Evolutionary conservation across 2,888 invertebrate species (phyloP), one percentile per base, ranked within the genome.

Genomic region (Orgyia antiqua): DNA sequence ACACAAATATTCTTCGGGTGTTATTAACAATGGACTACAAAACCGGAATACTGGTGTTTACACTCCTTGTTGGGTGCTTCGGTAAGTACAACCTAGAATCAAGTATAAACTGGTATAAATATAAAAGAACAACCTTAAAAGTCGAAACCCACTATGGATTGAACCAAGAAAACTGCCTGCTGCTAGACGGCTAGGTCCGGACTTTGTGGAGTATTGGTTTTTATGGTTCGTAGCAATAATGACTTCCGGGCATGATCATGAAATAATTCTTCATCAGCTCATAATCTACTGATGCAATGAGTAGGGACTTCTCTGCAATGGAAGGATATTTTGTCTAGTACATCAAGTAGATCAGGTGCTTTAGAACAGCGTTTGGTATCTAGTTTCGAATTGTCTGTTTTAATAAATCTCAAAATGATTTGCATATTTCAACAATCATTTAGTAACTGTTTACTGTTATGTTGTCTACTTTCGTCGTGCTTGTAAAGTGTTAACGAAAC

Each of bases 1-100:
- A 11, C n/a, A 24, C n/a, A 24, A 13, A 41, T 19, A 31, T 11
- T 36, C 26, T 42, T 37, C 29, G 47, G 42, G 41, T 27, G 40
- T 23, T 20, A 9, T 42, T 23, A 11, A 49, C 38, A 2, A 58
- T 58, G 58, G 41, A 50, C 32, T 36, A 41, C 30, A 52, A 52
- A 43, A 42, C 37, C 19, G 54, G 47, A 36, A 24, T 70, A 39
- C 29, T 71, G 39, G 45, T 63, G 24, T 30, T 60, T 17, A 51
- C 61, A 13, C 50, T 70, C 39, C 36, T 70, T 23, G 49, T 51
- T 27, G 72, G 68, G 45, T 58, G 69, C 51, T 47, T 64, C 17
- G 72, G 72, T 73, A 17, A 36, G 36, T 31, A 28, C n/a, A 15
- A 20, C n/a, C 4, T 20, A 20, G 4, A 2, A 26, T 26, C 5